These are phyloP conservation scores for Rallus crepitans DNA, from an alignment of 2,797 vertebrate species.

Conservation along the genomic window DNA sequence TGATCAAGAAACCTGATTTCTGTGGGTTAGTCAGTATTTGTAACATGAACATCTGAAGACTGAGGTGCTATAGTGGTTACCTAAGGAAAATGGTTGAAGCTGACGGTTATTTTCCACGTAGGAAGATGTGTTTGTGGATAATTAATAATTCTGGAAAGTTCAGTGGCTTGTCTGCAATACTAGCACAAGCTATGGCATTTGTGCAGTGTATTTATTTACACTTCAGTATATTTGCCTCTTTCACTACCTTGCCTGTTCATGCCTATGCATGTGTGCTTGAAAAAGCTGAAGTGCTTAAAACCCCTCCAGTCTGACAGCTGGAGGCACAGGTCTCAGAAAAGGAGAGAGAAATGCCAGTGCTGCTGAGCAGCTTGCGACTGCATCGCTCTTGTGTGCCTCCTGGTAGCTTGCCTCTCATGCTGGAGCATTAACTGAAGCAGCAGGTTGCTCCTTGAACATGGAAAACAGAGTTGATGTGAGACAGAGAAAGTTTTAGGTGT, in stretches of 20 bases:
- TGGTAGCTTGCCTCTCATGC: neutral
- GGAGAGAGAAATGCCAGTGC: neutral
- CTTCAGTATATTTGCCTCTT: neutral
- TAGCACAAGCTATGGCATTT: neutral
- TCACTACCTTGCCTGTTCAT: neutral
- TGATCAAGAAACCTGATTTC: neutral
- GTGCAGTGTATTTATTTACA: neutral
- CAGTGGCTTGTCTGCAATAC: neutral
- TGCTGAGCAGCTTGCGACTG: rapidly evolving
- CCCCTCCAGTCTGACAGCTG: neutral
- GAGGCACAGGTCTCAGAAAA: neutral
- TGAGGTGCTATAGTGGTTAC: neutral
- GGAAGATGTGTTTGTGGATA: neutral
- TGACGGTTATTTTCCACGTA: neutral
- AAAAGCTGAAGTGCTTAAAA: neutral
- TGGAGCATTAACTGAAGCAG: neutral
- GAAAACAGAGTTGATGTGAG: neutral
- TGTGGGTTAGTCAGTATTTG: neutral
- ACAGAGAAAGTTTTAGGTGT: neutral
- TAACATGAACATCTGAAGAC: neutral
- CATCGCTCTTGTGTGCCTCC: rapidly evolving
- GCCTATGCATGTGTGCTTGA: neutral
- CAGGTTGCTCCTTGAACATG: neutral
- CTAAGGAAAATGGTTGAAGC: neutral
- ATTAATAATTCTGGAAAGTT: neutral